A percentile compares a stretch with the other conserved stretches of the same genome.
Conservation (phyloP, 2,113 vertebrate species). For the Equus przewalskii region DNA sequence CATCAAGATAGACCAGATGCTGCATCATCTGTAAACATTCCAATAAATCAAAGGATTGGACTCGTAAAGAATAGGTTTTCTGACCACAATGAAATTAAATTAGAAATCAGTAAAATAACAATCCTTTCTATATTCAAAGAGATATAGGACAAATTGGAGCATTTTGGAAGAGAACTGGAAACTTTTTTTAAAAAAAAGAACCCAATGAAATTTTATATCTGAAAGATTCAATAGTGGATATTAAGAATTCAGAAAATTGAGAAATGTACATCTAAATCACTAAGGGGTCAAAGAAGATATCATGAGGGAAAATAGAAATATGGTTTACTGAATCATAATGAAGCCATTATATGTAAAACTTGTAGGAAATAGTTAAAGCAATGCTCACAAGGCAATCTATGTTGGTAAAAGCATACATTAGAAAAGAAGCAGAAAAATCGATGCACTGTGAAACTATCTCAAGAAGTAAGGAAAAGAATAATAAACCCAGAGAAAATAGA, state of each 20-base stretch:
- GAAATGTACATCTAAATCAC: background rate
- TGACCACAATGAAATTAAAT: background rate
- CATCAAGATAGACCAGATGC: background rate
- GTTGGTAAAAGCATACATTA: background rate
- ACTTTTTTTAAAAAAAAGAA: background rate
- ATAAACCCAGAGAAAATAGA: background rate
- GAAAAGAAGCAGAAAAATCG: background rate
- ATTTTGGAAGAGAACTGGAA: background rate
- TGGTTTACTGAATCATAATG: background rate
- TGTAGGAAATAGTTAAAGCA: background rate
- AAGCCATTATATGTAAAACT: background rate
- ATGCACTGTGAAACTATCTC: background rate
- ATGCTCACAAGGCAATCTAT: background rate
- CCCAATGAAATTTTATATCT: background rate
- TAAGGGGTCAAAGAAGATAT: background rate
- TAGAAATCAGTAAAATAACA: background rate
- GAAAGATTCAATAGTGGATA: background rate
- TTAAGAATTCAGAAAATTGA: slow-evolving; percentile 9
- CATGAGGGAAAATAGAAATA: background rate
- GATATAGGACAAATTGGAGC: background rate
- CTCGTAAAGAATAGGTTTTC: background rate
- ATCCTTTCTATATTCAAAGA: background rate
- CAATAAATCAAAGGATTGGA: background rate
- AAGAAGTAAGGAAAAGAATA: background rate
- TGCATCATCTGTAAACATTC: background rate